Conservation (phyloP, 1,140 invertebrate genomes). For the Drosophila auraria region DNA sequence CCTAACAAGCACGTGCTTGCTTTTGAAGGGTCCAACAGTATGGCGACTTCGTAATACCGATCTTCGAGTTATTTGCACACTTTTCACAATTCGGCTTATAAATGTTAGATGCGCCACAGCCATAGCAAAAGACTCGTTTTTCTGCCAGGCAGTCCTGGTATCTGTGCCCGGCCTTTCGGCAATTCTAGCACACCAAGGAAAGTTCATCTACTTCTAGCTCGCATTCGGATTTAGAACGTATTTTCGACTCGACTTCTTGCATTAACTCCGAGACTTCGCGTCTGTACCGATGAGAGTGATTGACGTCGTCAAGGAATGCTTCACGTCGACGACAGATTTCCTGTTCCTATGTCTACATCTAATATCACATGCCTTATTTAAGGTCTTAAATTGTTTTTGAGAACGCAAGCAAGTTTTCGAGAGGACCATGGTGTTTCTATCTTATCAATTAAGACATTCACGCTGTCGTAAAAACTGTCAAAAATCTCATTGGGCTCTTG, state of each 20-base stretch:
- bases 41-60: background rate
- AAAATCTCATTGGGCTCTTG: background rate
- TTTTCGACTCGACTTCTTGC: background rate
- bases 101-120: background rate
- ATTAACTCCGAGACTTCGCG: background rate
- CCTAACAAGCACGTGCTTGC: too few species aligned
- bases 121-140: background rate
- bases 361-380: too few species aligned
- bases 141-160: background rate
- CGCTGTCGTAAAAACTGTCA: background rate
- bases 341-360: too few species aligned
- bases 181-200: background rate
- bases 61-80: slow-evolving; percentile 1
- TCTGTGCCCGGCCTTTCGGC: background rate
- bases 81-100: background rate
- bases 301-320: background rate
- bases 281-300: background rate
- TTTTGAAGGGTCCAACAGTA: too few species aligned
- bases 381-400: too few species aligned
- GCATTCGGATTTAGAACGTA: background rate
- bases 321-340: too few species aligned
- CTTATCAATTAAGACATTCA: too few species aligned
- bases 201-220: background rate
- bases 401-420: too few species aligned
- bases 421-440: too few species aligned